phyloP scores from a whole-genome alignment of 2,888 invertebrate genomes.

The Nephrotoma guestfalica region DNA sequence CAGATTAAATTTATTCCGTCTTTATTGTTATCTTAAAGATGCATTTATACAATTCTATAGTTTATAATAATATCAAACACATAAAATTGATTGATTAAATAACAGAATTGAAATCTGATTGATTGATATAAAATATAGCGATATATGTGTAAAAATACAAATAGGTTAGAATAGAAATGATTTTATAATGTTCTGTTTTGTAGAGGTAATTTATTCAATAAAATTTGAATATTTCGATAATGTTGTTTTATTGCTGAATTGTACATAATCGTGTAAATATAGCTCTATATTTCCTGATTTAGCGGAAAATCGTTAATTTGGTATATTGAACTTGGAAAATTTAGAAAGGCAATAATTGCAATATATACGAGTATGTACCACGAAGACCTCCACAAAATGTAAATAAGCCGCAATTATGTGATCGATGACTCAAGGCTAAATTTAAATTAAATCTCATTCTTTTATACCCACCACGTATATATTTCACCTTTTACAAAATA shows the following conservation, averaged over 20 bases:
- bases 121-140: not conserved
- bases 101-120: not conserved
- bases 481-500: not conserved
- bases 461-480: not conserved
- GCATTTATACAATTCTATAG: not conserved
- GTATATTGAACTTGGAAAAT: not conserved
- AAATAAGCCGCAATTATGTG: not conserved
- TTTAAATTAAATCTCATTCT: not conserved
- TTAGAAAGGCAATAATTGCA: too few relatives aligned
- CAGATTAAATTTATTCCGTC: not conserved
- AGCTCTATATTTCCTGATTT: not conserved
- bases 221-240: not conserved
- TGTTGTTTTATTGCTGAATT: too few relatives aligned
- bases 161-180: not conserved
- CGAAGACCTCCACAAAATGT: too few relatives aligned
- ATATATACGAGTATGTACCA: too few relatives aligned
- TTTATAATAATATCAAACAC: not conserved
- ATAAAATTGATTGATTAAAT: not conserved
- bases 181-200: not conserved
- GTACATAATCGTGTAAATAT: not conserved
- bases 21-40: not conserved
- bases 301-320: not conserved
- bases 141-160: not conserved
- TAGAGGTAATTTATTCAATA: not conserved
- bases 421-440: not conserved